Evolutionary conservation across 2,113 vertebrate genomes (phyloP).

Genomic region (Tachycineta bicolor): DNA sequence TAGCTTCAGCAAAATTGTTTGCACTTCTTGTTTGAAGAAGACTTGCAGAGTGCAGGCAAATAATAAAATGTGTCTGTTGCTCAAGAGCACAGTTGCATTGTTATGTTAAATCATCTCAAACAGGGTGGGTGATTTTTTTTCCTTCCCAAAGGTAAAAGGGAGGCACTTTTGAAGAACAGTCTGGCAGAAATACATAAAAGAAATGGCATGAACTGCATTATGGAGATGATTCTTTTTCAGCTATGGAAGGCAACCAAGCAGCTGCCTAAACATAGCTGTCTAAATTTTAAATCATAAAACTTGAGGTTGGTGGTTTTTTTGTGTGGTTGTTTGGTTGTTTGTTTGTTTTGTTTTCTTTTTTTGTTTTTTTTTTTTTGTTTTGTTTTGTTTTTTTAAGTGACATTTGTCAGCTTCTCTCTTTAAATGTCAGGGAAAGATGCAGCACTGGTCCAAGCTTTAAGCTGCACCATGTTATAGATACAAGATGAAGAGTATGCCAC

Average conservation of each 20-base stretch:
- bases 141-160: not conserved
- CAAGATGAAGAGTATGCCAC: not conserved
- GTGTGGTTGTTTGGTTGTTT: too few species aligned
- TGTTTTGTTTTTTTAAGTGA: not conserved
- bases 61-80: not conserved
- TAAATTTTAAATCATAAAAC: not conserved
- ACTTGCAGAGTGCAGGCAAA: not conserved
- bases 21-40: not conserved
- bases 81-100: not conserved
- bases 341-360: not conserved
- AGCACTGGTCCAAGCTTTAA: not conserved
- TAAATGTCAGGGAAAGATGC: not conserved
- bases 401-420: not conserved
- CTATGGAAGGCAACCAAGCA: not conserved
- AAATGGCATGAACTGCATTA: not conserved
- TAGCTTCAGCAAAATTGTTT: not conserved
- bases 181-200: not conserved
- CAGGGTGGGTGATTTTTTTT: not conserved
- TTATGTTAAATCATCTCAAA: not conserved
- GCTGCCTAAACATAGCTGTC: not conserved
- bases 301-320: not conserved
- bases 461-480: not conserved
- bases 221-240: not conserved
- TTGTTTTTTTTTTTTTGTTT: not conserved
- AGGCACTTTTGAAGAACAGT: not conserved